These are phyloP conservation scores for Fissipunctia ypsillon DNA, from an alignment of 2,888 invertebrate genomes.

Conservation along the genomic window DNA sequence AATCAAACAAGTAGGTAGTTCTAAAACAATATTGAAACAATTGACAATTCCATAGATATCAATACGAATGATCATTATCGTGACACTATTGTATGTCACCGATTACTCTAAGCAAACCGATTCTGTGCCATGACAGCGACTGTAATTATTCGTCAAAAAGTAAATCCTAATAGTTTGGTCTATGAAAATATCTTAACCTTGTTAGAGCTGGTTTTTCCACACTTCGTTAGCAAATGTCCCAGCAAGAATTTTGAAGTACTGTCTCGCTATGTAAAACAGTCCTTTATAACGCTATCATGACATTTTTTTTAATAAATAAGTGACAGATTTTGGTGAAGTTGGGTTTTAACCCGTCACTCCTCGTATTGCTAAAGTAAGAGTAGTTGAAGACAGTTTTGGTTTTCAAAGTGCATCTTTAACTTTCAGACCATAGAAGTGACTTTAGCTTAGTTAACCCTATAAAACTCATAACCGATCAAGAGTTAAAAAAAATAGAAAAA, in stretches of 20 bases:
- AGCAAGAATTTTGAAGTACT: not conserved
- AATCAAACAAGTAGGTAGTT: conserved; percentile 4
- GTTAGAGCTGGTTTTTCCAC: no score
- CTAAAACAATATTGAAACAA: conserved; percentile 23
- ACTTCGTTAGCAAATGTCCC: no score
- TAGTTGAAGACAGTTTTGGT: not conserved
- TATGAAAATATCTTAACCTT: not conserved
- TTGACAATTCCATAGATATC: conserved; percentile 34
- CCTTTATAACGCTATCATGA: not conserved
- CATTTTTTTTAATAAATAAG: not conserved
- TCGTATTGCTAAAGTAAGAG: not conserved
- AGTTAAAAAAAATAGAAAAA: not conserved
- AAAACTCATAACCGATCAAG: not conserved
- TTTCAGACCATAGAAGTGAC: not conserved
- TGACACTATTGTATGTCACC: conserved; percentile 19
- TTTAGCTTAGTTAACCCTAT: not conserved
- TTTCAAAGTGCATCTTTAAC: not conserved
- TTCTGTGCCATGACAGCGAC: not conserved
- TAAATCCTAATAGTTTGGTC: no score
- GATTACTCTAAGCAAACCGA: conserved; percentile 26
- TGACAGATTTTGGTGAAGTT: not conserved
- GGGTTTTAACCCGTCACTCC: not conserved
- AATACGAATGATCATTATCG: conserved; percentile 30
- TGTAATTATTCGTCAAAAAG: not conserved
- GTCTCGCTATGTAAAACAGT: not conserved